Base-by-base conservation (phyloP, 2,888 invertebrate species). In the Chromoteleia sp. region DNA sequence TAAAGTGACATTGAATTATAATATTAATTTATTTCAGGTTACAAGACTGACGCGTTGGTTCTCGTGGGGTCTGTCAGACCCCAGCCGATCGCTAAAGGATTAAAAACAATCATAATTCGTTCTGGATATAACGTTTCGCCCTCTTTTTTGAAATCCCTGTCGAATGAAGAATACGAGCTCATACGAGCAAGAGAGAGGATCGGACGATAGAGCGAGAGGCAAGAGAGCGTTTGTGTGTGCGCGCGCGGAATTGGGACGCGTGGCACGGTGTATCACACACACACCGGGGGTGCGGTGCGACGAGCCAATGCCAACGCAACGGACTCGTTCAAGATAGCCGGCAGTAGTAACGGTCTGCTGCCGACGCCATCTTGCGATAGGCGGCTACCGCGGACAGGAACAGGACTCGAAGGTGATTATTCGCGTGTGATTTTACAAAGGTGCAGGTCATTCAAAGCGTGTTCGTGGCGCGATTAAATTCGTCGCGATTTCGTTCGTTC, bases 331-430 rank as follows among this genome's bases (percentile, higher is more conserved):
- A 39, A 68, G 77, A 68, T 76, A 74, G 67, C 79, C 74, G 68
- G 68, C 56, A 68, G 79, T 74, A 74, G 52, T 74, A 59, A 74
- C 67, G 59, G 65, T 61, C 58, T 50, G 56, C 73, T 59, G 78
- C 83, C 78, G 84, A 85, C 94, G 95, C 95, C 95, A 95, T 95
- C 94, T 95, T 95, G 94, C 94, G 93, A 93, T 94, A 94, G 94
- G 94, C 94, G 94, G 94, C 94, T 94, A 94, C 94, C 93, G 93
- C 94, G 93, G 83, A 82, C 79, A 84, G 82, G 41, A 59, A 25
- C 67, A 76, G 45, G 45, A 67, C 59, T 59, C 59, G 59, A 92
- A 93, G 68, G 82, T 84, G 83, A 83, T 82, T 67, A 79, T 79
- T 82, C 80, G 78, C 81, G 82, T 83, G 86, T 83, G 84, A 80